Evolutionary conservation across 2,797 vertebrate genomes (phyloP).

Genomic region (Nyctalus aviator): DNA sequence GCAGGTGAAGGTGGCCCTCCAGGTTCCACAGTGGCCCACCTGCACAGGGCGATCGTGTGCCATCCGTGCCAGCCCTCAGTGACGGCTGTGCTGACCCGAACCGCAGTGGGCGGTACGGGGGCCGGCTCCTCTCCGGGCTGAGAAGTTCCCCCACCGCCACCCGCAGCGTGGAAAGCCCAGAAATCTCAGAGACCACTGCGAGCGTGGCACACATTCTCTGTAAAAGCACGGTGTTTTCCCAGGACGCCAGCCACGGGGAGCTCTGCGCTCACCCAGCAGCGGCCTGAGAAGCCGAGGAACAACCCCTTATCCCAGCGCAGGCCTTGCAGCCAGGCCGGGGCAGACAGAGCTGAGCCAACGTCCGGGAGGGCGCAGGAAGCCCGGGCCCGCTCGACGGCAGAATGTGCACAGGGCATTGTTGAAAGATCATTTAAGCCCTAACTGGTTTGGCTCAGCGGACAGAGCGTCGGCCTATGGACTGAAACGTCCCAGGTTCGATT

Average conservation of each 20-base stretch:
- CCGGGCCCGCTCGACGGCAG: fast-evolving
- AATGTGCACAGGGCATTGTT: fast-evolving
- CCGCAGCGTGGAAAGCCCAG: not conserved
- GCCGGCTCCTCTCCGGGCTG: not conserved
- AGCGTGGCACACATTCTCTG: not conserved
- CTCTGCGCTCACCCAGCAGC: fast-evolving
- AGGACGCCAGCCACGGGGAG: not conserved
- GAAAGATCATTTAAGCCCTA: too few species aligned
- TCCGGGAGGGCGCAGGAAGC: not conserved
- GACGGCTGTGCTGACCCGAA: not conserved
- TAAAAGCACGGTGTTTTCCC: not conserved
- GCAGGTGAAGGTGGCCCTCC: not conserved
- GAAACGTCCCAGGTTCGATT: too few species aligned
- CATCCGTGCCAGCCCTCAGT: not conserved
- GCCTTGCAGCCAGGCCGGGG: not conserved
- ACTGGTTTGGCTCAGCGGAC: too few species aligned
- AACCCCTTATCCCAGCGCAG: too few species aligned
- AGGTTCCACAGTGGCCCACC: not conserved
- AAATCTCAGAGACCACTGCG: not conserved
- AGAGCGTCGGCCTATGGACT: too few species aligned
- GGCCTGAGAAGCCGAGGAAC: fast-evolving
- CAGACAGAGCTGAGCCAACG: not conserved
- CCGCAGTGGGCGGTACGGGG: not conserved
- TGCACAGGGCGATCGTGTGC: too few species aligned
- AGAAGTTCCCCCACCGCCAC: fast-evolving